Base-by-base conservation (phyloP, 2,797 vertebrate species). In the Mormyrops attenuatus region DNA sequence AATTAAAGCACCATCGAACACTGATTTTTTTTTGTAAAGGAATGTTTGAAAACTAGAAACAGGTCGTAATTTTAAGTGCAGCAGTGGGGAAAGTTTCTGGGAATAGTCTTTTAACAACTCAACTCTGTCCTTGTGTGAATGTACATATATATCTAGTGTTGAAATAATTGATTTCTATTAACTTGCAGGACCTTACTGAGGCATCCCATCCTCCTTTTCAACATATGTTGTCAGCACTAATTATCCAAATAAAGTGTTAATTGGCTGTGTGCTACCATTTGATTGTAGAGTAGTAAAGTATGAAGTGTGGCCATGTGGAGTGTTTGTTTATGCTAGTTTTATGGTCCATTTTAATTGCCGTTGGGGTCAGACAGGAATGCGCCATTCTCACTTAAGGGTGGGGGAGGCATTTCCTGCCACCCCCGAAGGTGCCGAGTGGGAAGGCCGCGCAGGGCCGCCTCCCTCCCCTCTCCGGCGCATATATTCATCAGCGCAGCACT, bases 291-390 rank as follows among this genome's bases (percentile, higher is more conserved):
- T 52, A 53, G 49, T 52, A 41, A 86, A 73, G 89, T 38, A 82
- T 82, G 50, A 50, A 66, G 89, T 69, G 89, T 86, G 44, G 44
- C 88, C 44, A 41, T 30, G 53, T 49, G 77, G 15, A 66, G 80
- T 86, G 89, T 89, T 89, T 66, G 82, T 89, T 86, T 89, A 86
- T 85, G 41, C 89, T 89, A 9, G 44, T 89, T 89, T 85, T 85
- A 85, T 63, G 77, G 41, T 50, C 30, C 26, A 20, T 86, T 84
- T 63, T 89, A 85, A 89, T 86, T 89, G 57, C 50, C 3, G 3
- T 50, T 89, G 89, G 80, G 80, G 89, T 86, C n/a, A 69, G 89
- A 89, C 82, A 89, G 80, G 55, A 89, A 89, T 86, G 82, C 53
- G 38, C 89, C 80, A 66, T 85, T 86, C 82, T 86, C 44, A 49